These are phyloP conservation scores for Dryobota labecula DNA, from an alignment of 2,888 invertebrate genomes.

Conservation along the genomic window DNA sequence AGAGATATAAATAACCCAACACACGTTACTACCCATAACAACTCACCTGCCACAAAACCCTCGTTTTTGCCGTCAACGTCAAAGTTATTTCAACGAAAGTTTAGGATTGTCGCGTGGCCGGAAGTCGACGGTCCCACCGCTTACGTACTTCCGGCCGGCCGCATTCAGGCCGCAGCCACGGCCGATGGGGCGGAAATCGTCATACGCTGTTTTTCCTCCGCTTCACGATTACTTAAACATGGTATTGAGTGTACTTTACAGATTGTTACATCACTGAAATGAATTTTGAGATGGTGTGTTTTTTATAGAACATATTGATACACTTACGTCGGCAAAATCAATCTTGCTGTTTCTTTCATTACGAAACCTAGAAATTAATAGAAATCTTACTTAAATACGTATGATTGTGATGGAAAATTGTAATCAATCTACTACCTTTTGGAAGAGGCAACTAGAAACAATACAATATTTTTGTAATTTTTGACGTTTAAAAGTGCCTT, in stretches of 20 bases:
- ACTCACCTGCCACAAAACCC: constrained; percentile 34
- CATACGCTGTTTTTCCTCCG: constrained; percentile 58
- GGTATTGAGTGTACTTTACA: constrained; percentile 43
- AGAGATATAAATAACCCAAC: not conserved
- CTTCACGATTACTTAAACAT: constrained; percentile 55
- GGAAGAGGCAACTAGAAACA: too few relatives aligned
- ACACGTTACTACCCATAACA: constrained; percentile 8
- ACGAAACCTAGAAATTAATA: not conserved
- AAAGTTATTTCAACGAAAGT: constrained; percentile 64
- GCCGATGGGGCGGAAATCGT: constrained; percentile 71
- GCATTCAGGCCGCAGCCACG: constrained; percentile 54
- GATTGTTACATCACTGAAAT: constrained; percentile 22
- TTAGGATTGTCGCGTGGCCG: constrained; percentile 64
- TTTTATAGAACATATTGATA: not conserved
- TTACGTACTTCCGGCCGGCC: constrained; percentile 62
- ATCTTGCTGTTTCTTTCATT: not conserved
- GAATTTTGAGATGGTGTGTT: not conserved
- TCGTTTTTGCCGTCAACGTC: constrained; percentile 58
- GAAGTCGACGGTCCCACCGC: constrained; percentile 63
- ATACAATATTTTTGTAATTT: too few relatives aligned
- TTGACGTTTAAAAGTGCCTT: too few relatives aligned
- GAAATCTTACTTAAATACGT: not conserved
- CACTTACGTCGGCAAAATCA: not conserved
- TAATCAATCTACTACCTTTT: too few relatives aligned
- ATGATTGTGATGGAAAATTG: too few relatives aligned